Percentiles rank a stretch among this genome's conserved stretches.
Conservation (phyloP, 1,140 invertebrate genomes). For the Bombus superbus region DNA sequence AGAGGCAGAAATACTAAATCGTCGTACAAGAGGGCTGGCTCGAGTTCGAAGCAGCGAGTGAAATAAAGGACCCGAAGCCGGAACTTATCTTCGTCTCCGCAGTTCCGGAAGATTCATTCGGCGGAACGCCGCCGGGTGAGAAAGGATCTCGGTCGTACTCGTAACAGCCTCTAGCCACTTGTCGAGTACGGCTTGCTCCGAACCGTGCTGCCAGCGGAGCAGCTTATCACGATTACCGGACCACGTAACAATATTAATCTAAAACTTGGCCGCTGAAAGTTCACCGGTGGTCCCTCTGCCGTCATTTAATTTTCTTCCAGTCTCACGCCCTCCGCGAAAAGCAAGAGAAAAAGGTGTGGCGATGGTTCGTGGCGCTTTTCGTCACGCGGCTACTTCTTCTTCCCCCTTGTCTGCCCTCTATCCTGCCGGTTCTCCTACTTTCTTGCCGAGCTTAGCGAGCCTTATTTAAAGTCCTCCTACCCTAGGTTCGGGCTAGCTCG, state of each 20-base stretch:
- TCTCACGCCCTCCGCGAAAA: constrained; percentile 31
- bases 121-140: background rate
- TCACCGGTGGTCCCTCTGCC: constrained; percentile 9
- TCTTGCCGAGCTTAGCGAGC: constrained; percentile 57
- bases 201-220: background rate
- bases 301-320: constrained; percentile 67
- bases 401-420: background rate
- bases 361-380: constrained; percentile 14
- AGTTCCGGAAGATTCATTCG: constrained; percentile 36
- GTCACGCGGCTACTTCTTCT: constrained; percentile 19
- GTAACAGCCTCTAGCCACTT: constrained; percentile 9
- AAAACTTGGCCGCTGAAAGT: constrained; percentile 61
- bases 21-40: background rate
- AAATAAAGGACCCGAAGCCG: constrained; percentile 34
- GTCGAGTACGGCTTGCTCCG: background rate
- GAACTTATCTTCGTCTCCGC: constrained; percentile 31
- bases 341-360: constrained; percentile 34
- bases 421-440: background rate
- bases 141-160: constrained; percentile 15
- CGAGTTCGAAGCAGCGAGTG: background rate
- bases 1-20: constrained; percentile 24
- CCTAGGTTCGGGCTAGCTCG: constrained; percentile 22
- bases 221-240: constrained; percentile 63
- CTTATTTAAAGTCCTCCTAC: constrained; percentile 67
- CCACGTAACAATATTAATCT: constrained; percentile 68